Conservation (phyloP, 2,113 vertebrate genomes). For the Benitochromis conjunctus region DNA sequence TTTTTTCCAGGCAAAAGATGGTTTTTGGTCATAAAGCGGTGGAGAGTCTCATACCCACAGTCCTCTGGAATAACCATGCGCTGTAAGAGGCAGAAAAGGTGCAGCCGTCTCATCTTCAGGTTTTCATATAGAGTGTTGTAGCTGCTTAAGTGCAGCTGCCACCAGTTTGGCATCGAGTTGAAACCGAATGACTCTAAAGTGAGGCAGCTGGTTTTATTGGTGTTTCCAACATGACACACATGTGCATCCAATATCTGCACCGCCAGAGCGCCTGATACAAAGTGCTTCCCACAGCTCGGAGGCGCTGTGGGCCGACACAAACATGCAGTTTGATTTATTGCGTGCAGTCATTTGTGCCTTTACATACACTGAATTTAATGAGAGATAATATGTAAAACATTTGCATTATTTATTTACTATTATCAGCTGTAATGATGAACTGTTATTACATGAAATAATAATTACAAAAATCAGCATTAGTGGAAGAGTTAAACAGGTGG, state of each 20-base stretch:
- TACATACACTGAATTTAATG: not conserved
- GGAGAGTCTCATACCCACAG: conserved; percentile 22
- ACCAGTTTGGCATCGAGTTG: conserved; percentile 2
- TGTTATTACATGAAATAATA: not conserved
- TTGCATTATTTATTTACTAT: not conserved
- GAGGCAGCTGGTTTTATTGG: not conserved
- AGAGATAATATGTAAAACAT: not conserved
- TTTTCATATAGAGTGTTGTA: not conserved
- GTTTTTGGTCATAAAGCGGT: not conserved
- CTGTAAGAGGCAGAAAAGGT: not conserved
- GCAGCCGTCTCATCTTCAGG: not conserved
- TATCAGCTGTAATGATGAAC: not conserved
- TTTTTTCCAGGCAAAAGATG: conserved; percentile 13
- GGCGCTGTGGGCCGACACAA: not conserved
- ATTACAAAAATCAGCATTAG: not conserved
- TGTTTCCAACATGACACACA: not conserved
- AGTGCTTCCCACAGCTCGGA: not conserved
- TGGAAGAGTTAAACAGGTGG: not conserved
- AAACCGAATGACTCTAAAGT: not conserved
- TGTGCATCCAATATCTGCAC: not conserved
- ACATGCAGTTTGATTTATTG: not conserved
- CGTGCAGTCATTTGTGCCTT: not conserved
- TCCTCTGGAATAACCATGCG: conserved; percentile 1
- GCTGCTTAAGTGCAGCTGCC: conserved; percentile 17
- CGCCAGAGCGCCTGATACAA: not conserved